phyloP scores from a whole-genome alignment of 1,140 invertebrate genomes.

The Hylyphantes graminicola region DNA sequence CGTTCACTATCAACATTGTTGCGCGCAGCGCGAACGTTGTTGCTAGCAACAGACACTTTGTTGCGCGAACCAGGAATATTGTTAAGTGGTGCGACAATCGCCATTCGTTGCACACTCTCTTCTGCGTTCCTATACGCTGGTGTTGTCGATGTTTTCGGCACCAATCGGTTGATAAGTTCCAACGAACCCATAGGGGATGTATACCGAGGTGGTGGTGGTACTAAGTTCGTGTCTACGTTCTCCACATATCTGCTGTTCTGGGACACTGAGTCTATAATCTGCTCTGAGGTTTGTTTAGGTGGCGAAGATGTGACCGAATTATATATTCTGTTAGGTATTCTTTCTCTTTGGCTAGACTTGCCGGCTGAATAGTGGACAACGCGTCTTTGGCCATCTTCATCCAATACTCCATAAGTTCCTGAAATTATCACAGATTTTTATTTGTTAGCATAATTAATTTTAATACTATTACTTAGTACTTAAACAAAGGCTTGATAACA shows the following conservation, averaged over 20 bases:
- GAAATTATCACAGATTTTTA: neutral
- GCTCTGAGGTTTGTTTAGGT: neutral
- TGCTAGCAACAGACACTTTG: no score
- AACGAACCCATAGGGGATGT: neutral
- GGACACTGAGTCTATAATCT: neutral
- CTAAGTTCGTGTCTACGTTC: neutral
- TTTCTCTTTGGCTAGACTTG: slow-evolving; percentile 74
- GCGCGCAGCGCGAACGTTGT: no score
- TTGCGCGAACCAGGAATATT: no score
- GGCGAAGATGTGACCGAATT: neutral
- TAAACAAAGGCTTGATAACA: no score
- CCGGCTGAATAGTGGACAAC: slow-evolving; percentile 75
- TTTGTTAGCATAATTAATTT: no score
- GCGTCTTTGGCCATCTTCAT: slow-evolving; percentile 70
- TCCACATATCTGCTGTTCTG: neutral
- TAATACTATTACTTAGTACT: no score
- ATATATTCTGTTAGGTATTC: slow-evolving; percentile 53
- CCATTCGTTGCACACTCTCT: no score
- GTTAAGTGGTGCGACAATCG: no score
- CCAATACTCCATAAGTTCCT: slow-evolving; percentile 72
- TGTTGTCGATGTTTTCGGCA: no score
- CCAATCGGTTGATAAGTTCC: neutral
- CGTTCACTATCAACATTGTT: no score
- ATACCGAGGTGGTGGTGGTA: neutral
- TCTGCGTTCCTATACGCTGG: no score